These are phyloP conservation scores for Nematostella vectensis DNA, from an alignment of 92 coral and sea anemone species.

Conservation along the genomic window DNA sequence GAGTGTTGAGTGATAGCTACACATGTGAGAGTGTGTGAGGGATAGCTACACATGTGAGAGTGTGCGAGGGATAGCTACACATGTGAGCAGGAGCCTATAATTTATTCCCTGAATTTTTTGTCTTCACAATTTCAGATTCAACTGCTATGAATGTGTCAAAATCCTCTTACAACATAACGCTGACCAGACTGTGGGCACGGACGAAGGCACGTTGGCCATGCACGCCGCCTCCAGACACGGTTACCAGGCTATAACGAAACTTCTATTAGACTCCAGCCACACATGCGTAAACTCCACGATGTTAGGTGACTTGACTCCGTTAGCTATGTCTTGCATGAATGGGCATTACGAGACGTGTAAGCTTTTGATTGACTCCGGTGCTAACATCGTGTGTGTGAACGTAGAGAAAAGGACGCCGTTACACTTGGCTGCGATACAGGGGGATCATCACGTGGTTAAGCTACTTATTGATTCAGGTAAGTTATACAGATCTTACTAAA, in stretches of 20 bases:
- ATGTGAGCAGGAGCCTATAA: too few species aligned
- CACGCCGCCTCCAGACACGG: constrained; percentile 45
- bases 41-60: too few species aligned
- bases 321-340: constrained; percentile 32
- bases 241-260: constrained; percentile 22
- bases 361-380: constrained; percentile 31
- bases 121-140: too few species aligned
- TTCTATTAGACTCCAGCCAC: constrained; percentile 19
- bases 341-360: constrained; percentile 34
- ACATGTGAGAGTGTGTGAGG: too few species aligned
- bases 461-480: constrained; percentile 46
- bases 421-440: constrained; percentile 41
- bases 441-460: constrained; percentile 26
- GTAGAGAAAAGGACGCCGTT: constrained; percentile 43
- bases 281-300: constrained; percentile 22
- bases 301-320: constrained; percentile 26
- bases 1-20: too few species aligned
- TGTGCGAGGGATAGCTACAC: too few species aligned
- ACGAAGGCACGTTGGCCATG: constrained; percentile 29
- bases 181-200: constrained; percentile 26
- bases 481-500: constrained; percentile 19
- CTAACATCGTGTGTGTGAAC: constrained; percentile 30
- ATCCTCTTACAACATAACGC: constrained; percentile 32
- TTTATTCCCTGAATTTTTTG: too few species aligned
- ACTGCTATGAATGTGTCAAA: constrained; percentile 21